A percentile compares a stretch with the other conserved stretches of the same genome.
Evolutionary conservation across 2,888 invertebrate genomes (phyloP).

Genomic region (Mesopsocus fuscifrons): DNA sequence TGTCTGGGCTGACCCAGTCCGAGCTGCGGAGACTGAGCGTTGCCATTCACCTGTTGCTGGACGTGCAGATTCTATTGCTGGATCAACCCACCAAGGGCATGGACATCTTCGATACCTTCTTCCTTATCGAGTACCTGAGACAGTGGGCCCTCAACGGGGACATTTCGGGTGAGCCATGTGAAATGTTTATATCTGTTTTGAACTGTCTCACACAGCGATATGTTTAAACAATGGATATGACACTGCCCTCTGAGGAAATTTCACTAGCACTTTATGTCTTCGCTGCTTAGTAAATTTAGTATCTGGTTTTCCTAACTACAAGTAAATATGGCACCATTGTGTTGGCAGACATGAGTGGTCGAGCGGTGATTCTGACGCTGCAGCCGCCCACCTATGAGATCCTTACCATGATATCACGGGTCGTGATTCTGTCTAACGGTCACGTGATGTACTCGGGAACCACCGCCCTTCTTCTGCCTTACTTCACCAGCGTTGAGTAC

Average conservation of each 20-base stretch:
- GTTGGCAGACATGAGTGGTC: conserved; percentile 26
- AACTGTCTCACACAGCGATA: no score
- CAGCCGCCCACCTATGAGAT: conserved; percentile 93
- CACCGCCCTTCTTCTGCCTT: conserved; percentile 75
- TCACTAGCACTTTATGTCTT: no score
- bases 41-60: conserved; percentile 71
- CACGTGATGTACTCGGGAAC: conserved; percentile 81
- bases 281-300: no score
- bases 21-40: conserved; percentile 74
- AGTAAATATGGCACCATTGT: no score
- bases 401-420: conserved; percentile 77
- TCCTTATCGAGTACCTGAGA: conserved; percentile 78
- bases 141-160: conserved; percentile 50
- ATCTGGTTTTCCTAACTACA: no score
- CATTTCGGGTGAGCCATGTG: neutral
- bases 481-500: conserved; percentile 79
- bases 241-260: no score
- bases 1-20: conserved; percentile 68
- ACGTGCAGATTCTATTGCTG: conserved; percentile 67
- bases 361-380: conserved; percentile 75
- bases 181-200: no score
- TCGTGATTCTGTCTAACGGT: conserved; percentile 74
- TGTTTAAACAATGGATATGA: no score
- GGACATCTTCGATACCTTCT: conserved; percentile 93
- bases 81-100: conserved; percentile 78